phyloP scores from a whole-genome alignment of 1,140 invertebrate genomes.

The Procambarus virginalis region DNA sequence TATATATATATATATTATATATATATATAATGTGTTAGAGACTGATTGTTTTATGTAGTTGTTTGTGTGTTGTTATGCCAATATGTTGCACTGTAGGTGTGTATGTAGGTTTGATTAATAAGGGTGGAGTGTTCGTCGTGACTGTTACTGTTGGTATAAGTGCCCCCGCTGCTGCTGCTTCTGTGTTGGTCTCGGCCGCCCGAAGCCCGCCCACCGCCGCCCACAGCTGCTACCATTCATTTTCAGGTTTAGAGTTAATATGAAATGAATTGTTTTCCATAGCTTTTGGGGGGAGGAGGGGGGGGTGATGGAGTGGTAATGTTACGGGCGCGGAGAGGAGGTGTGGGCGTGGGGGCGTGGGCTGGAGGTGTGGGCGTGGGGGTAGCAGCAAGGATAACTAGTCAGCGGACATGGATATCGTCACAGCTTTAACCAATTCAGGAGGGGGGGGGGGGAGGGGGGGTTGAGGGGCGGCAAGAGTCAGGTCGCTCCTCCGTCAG shows the following conservation, averaged over 20 bases:
- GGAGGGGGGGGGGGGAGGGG: constrained; percentile 1
- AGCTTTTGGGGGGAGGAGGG: too few relatives aligned
- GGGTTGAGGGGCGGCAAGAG: neutral
- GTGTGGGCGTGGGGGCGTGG: constrained; percentile 36
- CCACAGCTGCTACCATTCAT: too few relatives aligned
- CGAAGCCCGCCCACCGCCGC: too few relatives aligned
- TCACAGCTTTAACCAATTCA: constrained; percentile 36
- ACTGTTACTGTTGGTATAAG: neutral
- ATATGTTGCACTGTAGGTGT: neutral
- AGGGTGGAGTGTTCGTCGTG: neutral
- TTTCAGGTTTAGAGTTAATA: too few relatives aligned
- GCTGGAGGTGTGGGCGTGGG: neutral
- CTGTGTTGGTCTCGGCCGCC: neutral
- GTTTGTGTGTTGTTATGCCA: constrained; percentile 11
- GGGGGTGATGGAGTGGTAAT: too few relatives aligned
- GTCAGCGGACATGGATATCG: constrained; percentile 44
- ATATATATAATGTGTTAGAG: neutral
- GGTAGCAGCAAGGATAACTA: constrained; percentile 28
- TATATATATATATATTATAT: neutral
- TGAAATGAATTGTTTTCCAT: too few relatives aligned
- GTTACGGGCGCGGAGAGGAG: too few relatives aligned
- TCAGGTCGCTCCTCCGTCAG: neutral
- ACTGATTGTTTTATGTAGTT: neutral
- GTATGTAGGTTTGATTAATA: neutral
- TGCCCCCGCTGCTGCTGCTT: neutral